Conservation (phyloP, 2,113 vertebrate species). For the Xyrauchen texanus region DNA sequence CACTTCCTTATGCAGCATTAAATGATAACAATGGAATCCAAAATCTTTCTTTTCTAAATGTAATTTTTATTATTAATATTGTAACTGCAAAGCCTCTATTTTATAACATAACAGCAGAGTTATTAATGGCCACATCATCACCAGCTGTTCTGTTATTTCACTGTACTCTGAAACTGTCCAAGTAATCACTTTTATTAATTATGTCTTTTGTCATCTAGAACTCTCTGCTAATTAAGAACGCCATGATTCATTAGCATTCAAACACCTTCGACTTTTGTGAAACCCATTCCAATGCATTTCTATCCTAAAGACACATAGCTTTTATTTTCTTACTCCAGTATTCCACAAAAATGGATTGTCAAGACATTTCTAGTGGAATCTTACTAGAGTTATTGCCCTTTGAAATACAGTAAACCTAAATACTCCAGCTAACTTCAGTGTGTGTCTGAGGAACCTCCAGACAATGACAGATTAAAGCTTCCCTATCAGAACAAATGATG, state of each 20-base stretch:
- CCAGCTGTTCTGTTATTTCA: constrained; percentile 26
- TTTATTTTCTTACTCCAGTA: not conserved
- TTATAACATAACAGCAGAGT: constrained; percentile 1
- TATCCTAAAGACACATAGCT: not conserved
- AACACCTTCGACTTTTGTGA: not conserved
- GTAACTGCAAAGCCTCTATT: constrained; percentile 11
- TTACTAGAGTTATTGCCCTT: not conserved
- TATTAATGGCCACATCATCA: not conserved
- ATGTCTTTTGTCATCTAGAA: constrained; percentile 23
- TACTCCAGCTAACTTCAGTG: constrained; percentile 11
- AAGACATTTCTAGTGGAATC: not conserved
- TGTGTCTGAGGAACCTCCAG: constrained; percentile 18
- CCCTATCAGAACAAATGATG: constrained; percentile 35
- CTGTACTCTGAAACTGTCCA: constrained; percentile 11
- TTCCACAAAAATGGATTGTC: not conserved
- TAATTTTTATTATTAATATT: constrained; percentile 23
- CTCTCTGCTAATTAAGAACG: constrained; percentile 17
- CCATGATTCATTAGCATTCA: not conserved
- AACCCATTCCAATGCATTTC: not conserved
- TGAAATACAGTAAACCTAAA: constrained; percentile 4
- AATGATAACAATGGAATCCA: constrained; percentile 29
- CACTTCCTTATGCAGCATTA: constrained; percentile 47
- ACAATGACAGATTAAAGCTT: constrained; percentile 44
- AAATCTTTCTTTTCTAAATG: constrained; percentile 24
- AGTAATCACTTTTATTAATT: not conserved